Percentiles rank a stretch among this genome's conserved stretches.
Conservation (phyloP, 2,888 invertebrate genomes). For the Spisula subtruncata region DNA sequence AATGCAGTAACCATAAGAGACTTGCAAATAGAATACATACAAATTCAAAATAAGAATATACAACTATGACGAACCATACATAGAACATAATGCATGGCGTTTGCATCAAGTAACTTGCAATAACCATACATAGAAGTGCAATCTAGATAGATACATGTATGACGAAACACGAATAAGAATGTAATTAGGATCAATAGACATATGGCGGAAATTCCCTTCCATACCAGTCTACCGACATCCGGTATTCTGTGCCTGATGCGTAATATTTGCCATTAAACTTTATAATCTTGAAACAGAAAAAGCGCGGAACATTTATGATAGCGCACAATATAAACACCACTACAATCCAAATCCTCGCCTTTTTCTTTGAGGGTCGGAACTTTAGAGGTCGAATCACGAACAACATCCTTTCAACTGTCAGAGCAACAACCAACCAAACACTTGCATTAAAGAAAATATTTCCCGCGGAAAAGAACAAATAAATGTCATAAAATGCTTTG, state of each 20-base stretch:
- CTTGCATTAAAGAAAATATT: conserved; percentile 83
- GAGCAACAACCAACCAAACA: conserved; percentile 82
- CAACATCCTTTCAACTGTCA: conserved; percentile 85
- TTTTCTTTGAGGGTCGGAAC: conserved; percentile 75
- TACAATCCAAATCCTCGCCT: conserved; percentile 75
- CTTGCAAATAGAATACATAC: too few species aligned
- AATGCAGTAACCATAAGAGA: too few species aligned
- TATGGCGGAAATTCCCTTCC: too few species aligned
- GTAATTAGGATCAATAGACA: too few species aligned
- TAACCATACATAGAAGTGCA: too few species aligned
- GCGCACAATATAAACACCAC: conserved; percentile 74
- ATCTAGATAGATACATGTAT: too few species aligned
- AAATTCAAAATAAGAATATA: too few species aligned
- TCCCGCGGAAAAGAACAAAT: conserved; percentile 81
- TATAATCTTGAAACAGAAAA: conserved; percentile 73
- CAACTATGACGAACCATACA: too few species aligned
- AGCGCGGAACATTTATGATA: conserved; percentile 80
- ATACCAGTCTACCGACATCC: conserved; percentile 63
- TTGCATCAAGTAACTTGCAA: too few species aligned
- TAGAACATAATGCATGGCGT: too few species aligned
- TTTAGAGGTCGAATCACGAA: conserved; percentile 82
- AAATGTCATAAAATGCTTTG: conserved; percentile 78
- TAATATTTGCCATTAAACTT: conserved; percentile 36
- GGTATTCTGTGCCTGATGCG: conserved; percentile 70
- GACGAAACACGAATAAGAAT: too few species aligned